Conservation (phyloP, 2,797 vertebrate species). For the Chaunax sp. region DNA sequence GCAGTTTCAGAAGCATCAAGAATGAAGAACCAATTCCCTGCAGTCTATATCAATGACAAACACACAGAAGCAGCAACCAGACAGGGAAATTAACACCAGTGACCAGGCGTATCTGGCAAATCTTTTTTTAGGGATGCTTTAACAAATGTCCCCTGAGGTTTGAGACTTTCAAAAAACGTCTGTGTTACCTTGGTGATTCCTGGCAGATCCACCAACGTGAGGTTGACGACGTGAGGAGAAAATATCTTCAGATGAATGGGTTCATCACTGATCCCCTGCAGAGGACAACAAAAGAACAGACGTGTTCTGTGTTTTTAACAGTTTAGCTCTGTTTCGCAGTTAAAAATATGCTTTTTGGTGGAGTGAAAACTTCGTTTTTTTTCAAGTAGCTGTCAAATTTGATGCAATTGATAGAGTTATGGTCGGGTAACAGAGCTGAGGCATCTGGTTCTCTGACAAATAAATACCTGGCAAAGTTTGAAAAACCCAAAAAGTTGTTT, state of each 20-base stretch:
- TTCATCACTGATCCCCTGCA: constrained; percentile 96
- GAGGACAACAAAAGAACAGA: constrained; percentile 18
- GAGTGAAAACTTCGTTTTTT: neutral
- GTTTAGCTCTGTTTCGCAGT: neutral
- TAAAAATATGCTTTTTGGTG: neutral
- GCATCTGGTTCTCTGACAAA: neutral
- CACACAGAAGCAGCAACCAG: constrained; percentile 6
- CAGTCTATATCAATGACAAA: constrained; percentile 13
- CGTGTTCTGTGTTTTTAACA: neutral
- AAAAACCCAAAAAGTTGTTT: neutral
- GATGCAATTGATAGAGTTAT: neutral
- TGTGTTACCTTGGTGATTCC: constrained; percentile 96
- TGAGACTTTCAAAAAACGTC: neutral
- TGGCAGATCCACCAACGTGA: constrained; percentile 98
- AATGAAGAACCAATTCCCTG: neutral
- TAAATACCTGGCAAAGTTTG: no score
- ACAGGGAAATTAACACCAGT: constrained; percentile 20
- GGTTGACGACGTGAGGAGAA: constrained; percentile 96
- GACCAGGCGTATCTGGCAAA: constrained; percentile 11
- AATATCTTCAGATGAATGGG: constrained; percentile 99
- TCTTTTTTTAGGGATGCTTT: neutral
- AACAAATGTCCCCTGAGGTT: constrained; percentile 10
- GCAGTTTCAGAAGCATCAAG: constrained; percentile 17
- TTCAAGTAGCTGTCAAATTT: neutral
- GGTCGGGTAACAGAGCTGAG: neutral